Conservation (phyloP, 2,113 vertebrate genomes). For the Reinhardtius hippoglossoides region DNA sequence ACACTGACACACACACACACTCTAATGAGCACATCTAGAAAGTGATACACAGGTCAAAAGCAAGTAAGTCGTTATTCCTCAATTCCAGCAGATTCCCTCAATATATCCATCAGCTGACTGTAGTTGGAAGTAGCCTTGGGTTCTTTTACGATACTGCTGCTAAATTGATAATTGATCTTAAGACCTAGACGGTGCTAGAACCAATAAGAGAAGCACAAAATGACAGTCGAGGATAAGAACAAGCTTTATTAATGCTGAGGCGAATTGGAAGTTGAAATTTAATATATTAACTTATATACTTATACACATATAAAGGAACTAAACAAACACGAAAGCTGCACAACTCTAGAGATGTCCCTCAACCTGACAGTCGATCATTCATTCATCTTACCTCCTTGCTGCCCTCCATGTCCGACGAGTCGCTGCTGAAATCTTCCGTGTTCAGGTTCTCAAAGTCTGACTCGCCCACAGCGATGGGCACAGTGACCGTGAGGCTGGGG, state of each 20-base stretch:
- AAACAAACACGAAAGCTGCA: slow-evolving; percentile 8
- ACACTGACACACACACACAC: background rate
- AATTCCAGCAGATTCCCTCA: slow-evolving; percentile 16
- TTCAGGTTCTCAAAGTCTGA: slow-evolving; percentile 98
- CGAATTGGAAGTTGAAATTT: no score
- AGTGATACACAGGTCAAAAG: slow-evolving; percentile 29
- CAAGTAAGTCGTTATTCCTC: slow-evolving; percentile 39
- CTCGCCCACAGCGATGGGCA: slow-evolving; percentile 95
- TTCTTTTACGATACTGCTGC: background rate
- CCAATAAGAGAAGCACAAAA: no score
- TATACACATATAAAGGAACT: background rate
- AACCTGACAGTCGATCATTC: background rate
- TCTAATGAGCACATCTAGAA: slow-evolving; percentile 25
- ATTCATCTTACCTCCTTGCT: slow-evolving; percentile 92
- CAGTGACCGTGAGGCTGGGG: slow-evolving; percentile 92
- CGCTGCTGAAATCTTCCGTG: slow-evolving; percentile 97
- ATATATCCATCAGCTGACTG: slow-evolving; percentile 10
- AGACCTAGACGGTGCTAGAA: no score
- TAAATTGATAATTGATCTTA: background rate
- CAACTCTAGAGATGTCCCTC: slow-evolving; percentile 9
- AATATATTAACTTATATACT: no score
- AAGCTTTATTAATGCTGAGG: no score
- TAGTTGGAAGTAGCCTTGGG: background rate
- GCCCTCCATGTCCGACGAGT: slow-evolving; percentile 92
- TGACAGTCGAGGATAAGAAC: no score